These are phyloP conservation scores for Cheilosia variabilis DNA, from an alignment of 2,888 invertebrate genomes.

Conservation along the genomic window DNA sequence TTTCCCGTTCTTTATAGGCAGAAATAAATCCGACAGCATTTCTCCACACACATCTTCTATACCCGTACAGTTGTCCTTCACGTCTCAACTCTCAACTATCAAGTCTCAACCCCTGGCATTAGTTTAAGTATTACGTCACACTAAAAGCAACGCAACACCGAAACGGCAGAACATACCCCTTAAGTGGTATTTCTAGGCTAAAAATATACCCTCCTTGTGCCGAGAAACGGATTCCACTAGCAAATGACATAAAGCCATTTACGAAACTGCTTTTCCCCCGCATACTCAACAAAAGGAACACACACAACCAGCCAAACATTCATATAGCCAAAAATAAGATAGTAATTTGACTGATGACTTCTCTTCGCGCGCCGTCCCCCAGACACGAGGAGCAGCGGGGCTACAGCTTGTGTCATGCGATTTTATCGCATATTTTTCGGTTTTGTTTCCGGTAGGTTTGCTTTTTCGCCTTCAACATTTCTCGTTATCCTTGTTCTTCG, in stretches of 20 bases:
- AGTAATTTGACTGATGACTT: slow-evolving; percentile 77
- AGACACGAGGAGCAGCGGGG: slow-evolving; percentile 37
- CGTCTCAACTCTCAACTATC: slow-evolving; percentile 30
- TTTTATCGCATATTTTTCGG: slow-evolving; percentile 76
- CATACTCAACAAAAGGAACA: background rate
- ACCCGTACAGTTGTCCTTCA: slow-evolving; percentile 18
- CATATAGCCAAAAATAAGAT: slow-evolving; percentile 73
- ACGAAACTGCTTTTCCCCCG: slow-evolving; percentile 54
- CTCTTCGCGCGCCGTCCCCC: slow-evolving; percentile 47
- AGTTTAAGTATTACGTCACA: slow-evolving; percentile 65
- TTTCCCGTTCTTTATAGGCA: slow-evolving; percentile 57
- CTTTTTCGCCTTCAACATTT: slow-evolving; percentile 54
- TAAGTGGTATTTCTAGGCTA: slow-evolving; percentile 60
- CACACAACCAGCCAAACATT: slow-evolving; percentile 43
- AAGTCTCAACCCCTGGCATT: slow-evolving; percentile 12
- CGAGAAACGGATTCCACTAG: slow-evolving; percentile 65
- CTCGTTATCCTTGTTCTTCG: slow-evolving; percentile 42
- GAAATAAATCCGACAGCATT: slow-evolving; percentile 30
- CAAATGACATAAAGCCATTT: slow-evolving; percentile 75
- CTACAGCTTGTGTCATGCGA: slow-evolving; percentile 75
- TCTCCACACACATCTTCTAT: slow-evolving; percentile 20
- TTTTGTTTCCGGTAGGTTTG: slow-evolving; percentile 75
- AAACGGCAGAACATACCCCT: slow-evolving; percentile 45
- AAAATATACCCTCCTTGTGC: slow-evolving; percentile 58
- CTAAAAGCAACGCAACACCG: slow-evolving; percentile 25